Percentiles rank a stretch among this genome's conserved stretches.
Conservation (phyloP, 1,140 invertebrate species). For the Homalodisca vitripennis region DNA sequence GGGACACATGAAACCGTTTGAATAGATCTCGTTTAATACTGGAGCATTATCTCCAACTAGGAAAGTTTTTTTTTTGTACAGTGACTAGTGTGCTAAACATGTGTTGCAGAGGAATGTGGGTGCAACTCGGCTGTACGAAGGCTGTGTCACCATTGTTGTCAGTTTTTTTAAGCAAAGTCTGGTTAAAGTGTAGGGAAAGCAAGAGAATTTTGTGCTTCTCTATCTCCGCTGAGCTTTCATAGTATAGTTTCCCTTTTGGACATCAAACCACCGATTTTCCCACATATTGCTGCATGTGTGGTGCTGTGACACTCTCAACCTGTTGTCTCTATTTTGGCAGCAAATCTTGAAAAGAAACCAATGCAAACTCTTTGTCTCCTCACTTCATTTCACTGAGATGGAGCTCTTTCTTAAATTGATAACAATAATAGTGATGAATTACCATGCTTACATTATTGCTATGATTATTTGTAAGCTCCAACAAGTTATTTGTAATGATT, state of each 20-base stretch:
- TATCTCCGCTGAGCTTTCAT: neutral
- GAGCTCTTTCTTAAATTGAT: neutral
- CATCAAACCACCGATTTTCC: neutral
- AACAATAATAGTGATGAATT: neutral
- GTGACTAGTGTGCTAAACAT: neutral
- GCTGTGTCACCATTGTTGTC: neutral
- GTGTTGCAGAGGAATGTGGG: neutral
- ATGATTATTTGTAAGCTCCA: neutral
- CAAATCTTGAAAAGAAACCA: neutral
- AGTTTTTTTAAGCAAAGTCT: neutral
- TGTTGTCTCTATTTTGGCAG: neutral
- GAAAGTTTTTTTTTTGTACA: conserved; percentile 11
- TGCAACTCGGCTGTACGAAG: neutral
- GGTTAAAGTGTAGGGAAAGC: neutral
- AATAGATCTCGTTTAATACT: neutral
- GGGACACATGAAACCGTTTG: neutral
- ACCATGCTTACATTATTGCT: neutral
- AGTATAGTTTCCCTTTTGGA: neutral
- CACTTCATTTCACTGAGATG: neutral
- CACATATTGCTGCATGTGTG: neutral
- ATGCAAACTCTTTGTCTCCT: neutral
- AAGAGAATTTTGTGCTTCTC: neutral
- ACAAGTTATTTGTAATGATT: neutral
- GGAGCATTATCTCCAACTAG: neutral
- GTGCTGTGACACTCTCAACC: neutral